Conservation (phyloP, 1,140 invertebrate species). For the Lepidostoma basale region DNA sequence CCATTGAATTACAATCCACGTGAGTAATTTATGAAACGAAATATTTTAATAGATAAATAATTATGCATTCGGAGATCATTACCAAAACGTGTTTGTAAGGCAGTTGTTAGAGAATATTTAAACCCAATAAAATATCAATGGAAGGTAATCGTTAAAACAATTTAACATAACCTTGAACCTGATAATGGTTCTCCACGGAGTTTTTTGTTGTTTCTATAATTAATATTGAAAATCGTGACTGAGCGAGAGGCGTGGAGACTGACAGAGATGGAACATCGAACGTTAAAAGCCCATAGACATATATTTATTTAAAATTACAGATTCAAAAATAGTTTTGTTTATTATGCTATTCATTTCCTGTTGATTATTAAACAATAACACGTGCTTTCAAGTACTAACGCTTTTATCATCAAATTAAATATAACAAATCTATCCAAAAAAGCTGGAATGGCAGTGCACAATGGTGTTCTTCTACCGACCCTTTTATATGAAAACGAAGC, state of each 20-base stretch:
- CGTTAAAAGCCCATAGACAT: no score
- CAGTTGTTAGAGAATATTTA: conserved; percentile 4
- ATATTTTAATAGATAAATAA: not conserved
- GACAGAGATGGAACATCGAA: not conserved
- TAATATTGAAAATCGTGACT: conserved; percentile 9
- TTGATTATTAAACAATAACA: no score
- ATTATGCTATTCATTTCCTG: no score
- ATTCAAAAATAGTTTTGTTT: no score
- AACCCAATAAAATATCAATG: not conserved
- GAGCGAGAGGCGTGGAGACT: not conserved
- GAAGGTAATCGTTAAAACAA: conserved; percentile 8
- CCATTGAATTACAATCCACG: not conserved
- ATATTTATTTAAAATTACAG: no score
- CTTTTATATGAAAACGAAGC: no score
- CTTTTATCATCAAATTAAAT: no score
- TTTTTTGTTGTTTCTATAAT: not conserved
- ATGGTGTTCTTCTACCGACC: no score
- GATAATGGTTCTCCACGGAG: not conserved
- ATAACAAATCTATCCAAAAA: no score
- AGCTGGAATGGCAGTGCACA: no score
- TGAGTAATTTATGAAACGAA: no score
- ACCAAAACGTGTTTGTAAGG: not conserved
- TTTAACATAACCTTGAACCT: not conserved
- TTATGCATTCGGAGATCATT: not conserved
- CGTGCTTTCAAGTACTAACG: no score